These are phyloP conservation scores for Trichomycterus rosablanca DNA, from an alignment of 2,113 vertebrate species.

Conservation along the genomic window DNA sequence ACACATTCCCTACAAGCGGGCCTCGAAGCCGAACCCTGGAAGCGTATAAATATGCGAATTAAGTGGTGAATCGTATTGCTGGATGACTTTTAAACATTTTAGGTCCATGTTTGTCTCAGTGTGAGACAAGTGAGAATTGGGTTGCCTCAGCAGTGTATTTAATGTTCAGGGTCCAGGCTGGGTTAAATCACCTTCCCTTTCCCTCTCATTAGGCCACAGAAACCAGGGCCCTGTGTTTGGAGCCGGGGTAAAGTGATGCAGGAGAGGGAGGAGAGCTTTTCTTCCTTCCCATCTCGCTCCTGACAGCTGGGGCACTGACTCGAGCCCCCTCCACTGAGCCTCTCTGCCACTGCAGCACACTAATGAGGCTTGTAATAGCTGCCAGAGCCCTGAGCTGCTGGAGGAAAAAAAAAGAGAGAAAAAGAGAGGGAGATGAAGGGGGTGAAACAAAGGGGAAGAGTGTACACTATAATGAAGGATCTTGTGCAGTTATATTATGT, in stretches of 20 bases:
- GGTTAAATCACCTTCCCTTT: constrained; percentile 35
- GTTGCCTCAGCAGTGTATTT: constrained; percentile 19
- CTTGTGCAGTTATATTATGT: constrained; percentile 23
- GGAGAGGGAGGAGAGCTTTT: constrained; percentile 35
- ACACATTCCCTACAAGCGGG: constrained; percentile 14
- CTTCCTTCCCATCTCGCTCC: constrained; percentile 36
- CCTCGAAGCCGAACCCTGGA: constrained; percentile 20
- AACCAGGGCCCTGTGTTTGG: constrained; percentile 34
- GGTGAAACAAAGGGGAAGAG: constrained; percentile 3
- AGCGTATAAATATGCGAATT: constrained; percentile 27
- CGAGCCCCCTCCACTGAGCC: constrained; percentile 38
- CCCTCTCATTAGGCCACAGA: constrained; percentile 41
- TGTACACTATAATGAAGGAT: constrained; percentile 10
- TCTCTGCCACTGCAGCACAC: constrained; percentile 40
- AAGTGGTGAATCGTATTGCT: constrained; percentile 13
- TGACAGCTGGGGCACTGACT: constrained; percentile 48
- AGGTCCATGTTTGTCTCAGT: constrained; percentile 18
- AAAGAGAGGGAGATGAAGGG: constrained; percentile 8
- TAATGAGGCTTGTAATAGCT: constrained; percentile 53
- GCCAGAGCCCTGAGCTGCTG: constrained; percentile 43
- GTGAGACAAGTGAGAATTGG: no score
- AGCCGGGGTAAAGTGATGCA: constrained; percentile 43
- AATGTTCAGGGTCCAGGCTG: constrained; percentile 28
- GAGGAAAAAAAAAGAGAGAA: constrained; percentile 11
- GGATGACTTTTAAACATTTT: constrained; percentile 30